phyloP scores from a whole-genome alignment of 2,797 vertebrate species.

The Propithecus perrieri region DNA sequence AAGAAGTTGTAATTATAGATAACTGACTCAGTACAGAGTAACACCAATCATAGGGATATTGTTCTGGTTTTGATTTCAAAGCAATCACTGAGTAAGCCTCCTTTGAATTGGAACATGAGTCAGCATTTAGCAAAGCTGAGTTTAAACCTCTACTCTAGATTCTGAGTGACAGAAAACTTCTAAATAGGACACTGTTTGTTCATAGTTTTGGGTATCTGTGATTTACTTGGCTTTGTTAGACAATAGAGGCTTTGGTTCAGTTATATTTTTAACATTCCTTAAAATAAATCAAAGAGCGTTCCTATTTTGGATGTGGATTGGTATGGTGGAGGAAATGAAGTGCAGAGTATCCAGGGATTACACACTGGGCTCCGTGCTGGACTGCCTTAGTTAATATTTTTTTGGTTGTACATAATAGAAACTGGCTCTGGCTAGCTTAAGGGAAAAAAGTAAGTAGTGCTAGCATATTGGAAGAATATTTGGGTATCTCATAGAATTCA shows the following conservation, averaged over 20 bases:
- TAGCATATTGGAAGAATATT: background rate
- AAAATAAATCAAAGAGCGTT: constrained; percentile 64
- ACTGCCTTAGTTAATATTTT: background rate
- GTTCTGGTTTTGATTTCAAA: constrained; percentile 69
- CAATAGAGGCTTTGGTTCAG: constrained; percentile 58
- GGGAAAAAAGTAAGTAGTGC: constrained; percentile 16
- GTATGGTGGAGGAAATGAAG: constrained; percentile 25
- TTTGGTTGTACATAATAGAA: background rate
- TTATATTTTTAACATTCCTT: constrained; percentile 70
- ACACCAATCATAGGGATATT: background rate
- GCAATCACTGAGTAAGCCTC: constrained; percentile 26
- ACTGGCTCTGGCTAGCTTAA: constrained; percentile 38
- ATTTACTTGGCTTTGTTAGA: constrained; percentile 58
- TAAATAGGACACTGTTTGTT: constrained; percentile 44
- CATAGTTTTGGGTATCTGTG: constrained; percentile 51
- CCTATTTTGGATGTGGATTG: constrained; percentile 34
- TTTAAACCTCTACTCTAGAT: constrained; percentile 44
- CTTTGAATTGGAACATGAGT: constrained; percentile 54
- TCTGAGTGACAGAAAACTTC: constrained; percentile 46
- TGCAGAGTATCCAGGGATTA: background rate
- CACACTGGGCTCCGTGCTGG: background rate
- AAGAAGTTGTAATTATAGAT: constrained; percentile 14
- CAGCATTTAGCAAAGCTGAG: constrained; percentile 46
- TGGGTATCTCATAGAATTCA: background rate
- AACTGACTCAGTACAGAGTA: background rate